Base-by-base conservation (phyloP, 2,797 vertebrate genomes). In the Rhadinocentrus ornatus region DNA sequence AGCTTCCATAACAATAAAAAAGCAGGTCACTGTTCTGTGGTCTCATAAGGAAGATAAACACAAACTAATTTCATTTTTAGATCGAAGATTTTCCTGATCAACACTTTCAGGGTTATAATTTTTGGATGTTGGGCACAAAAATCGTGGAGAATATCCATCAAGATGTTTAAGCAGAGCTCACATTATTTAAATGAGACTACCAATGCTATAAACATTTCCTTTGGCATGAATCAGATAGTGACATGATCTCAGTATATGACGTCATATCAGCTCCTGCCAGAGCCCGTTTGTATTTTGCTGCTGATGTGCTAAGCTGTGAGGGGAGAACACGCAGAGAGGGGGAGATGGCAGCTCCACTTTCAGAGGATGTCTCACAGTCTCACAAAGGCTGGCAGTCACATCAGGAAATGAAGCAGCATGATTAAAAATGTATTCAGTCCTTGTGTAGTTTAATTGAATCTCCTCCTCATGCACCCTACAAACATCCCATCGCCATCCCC, bases 361-460 rank as follows among this genome's bases (percentile, higher is more conserved):
- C 41, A 29, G 64, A 77, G 57, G 66, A 80, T 52, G 75, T 62
- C 78, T 85, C 64, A 20, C 62, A 44, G 72, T 75, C 78, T 75
- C 22, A 7, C 83, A 90, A 88, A 89, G 73, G 68, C 83, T 84
- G 86, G 80, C 84, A 83, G 85, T 82, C 82, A 88, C 68, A 41
- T 86, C 80, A 85, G 86, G 84, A 88, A 90, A 86, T 68, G 73
- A 82, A 81, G 86, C 69, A 26, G 29, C 39, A 11, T 85, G 80
- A 91, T 93, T 93, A 93, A 91, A 93, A 90, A 93, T 91, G 88
- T 87, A 91, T 92, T 87, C 68, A 59, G 18, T 86, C 83, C 81
- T 69, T 86, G 77, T 90, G 83, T 90, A 85, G 81, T 87, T 85
- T 90, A 90, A 93, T 92, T 93, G 86, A 90, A 89, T 90, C 88